Percentiles rank a stretch among this genome's conserved stretches.
These are phyloP conservation scores for Cenopis cana DNA, from an alignment of 2,888 invertebrate genomes.

Conservation along the genomic window DNA sequence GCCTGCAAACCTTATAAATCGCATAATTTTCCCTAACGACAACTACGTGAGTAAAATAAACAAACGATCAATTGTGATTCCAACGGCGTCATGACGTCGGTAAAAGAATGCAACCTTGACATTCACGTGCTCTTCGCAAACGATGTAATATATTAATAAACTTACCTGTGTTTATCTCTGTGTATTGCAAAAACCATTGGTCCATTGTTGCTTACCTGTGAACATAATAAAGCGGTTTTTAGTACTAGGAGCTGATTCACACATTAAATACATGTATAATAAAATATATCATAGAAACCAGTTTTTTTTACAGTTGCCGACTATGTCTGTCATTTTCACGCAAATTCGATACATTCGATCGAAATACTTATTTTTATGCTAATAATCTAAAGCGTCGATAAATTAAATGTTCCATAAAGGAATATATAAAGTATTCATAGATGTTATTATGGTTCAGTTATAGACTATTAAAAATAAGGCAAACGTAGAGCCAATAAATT, in stretches of 20 bases:
- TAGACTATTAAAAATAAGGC: too few species aligned
- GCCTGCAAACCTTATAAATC: background rate
- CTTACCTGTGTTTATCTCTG: conserved; percentile 25
- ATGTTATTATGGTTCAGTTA: too few species aligned
- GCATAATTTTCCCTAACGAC: conserved; percentile 31
- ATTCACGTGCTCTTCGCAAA: conserved; percentile 28
- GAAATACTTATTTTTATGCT: background rate
- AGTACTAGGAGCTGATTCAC: conserved; percentile 1
- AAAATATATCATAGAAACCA: background rate
- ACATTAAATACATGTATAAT: background rate
- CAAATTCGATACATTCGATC: background rate
- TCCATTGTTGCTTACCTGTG: conserved; percentile 61
- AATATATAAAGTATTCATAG: too few species aligned
- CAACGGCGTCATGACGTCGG: conserved; percentile 4
- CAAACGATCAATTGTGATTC: conserved; percentile 41
- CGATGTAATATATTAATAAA: conserved; percentile 28
- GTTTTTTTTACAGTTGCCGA: background rate
- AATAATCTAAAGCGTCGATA: background rate
- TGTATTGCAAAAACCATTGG: conserved; percentile 14
- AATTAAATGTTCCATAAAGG: too few species aligned
- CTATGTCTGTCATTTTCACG: background rate
- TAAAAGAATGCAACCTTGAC: conserved; percentile 39
- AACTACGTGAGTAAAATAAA: conserved; percentile 34
- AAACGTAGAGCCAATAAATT: too few species aligned
- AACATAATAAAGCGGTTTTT: conserved; percentile 49